These are phyloP conservation scores for Noctua janthina DNA, from an alignment of 2,888 invertebrate species.

Conservation along the genomic window DNA sequence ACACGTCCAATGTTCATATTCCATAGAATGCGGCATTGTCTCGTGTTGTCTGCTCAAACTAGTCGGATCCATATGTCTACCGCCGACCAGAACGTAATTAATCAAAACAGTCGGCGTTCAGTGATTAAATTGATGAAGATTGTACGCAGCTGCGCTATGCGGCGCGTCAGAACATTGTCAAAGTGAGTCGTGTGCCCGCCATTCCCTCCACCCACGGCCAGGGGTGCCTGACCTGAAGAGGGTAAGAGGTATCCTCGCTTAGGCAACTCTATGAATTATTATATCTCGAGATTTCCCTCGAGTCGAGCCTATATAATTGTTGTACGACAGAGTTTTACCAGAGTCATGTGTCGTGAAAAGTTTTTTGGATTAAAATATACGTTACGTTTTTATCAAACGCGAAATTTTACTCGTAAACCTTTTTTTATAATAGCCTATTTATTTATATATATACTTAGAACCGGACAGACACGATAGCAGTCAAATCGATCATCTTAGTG, in stretches of 20 bases:
- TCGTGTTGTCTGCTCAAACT: constrained; percentile 36
- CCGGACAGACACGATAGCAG: not conserved
- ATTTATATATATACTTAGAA: not conserved
- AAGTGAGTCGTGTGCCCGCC: constrained; percentile 70
- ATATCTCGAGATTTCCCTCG: constrained; percentile 51
- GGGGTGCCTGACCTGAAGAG: constrained; percentile 53
- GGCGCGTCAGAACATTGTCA: constrained; percentile 69
- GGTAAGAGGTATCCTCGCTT: constrained; percentile 40
- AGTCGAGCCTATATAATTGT: constrained; percentile 39
- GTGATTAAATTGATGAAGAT: constrained; percentile 76
- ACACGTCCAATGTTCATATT: constrained; percentile 10
- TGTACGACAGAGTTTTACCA: constrained; percentile 34
- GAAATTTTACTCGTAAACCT: not conserved
- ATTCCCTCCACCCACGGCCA: not conserved
- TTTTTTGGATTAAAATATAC: not conserved
- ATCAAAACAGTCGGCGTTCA: constrained; percentile 74
- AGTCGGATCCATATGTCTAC: constrained; percentile 57
- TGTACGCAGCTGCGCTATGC: constrained; percentile 72
- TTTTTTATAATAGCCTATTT: not conserved
- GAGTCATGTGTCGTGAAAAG: constrained; percentile 7
- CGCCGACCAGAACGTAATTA: constrained; percentile 70
- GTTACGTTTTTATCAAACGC: not conserved
- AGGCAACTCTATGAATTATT: constrained; percentile 59
- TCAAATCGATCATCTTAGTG: constrained; percentile 52
- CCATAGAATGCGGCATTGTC: constrained; percentile 44